Evolutionary conservation across 2,888 invertebrate species (phyloP), one percentile per base, ranked within the genome.

Genomic region (Rugalucina vietnamica): DNA sequence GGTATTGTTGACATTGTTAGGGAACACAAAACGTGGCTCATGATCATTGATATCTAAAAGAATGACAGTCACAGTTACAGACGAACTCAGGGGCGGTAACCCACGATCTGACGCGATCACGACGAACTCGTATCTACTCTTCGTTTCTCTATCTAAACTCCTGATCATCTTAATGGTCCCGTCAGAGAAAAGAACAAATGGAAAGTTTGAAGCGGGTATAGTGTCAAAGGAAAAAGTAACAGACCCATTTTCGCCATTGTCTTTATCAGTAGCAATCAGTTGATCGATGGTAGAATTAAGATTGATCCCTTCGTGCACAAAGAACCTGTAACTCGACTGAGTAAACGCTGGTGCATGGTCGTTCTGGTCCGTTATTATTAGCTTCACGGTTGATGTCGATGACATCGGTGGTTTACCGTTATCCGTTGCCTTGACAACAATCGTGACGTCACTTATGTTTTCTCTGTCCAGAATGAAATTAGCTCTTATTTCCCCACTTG

Each of bases 1-100:
- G 1, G 90, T 89, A 37, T 89, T 89, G 87, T 92, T 91, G 54
- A 82, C 85, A n/a, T 81, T 88, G 70, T 84, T 84, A 8, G 92
- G 91, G 49, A 89, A 90, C 27, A 89, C 84, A 82, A 92, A 91
- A 50, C 88, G 81, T 0, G 92, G 92, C 12, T 81, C 81, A 80
- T 92, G 90, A 81, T 92, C 92, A 76, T 92, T 92, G n/a, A 87
- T 86, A 80, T 91, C 91, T 57, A 85, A 76, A 21, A 92, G 89
- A 32, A 84, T 84, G n/a, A 92, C 88, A 10, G 87, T 79, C n/a
- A 92, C 90, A 0, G 88, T 82, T 39, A 89, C 87, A 0, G 90
- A 88, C 27, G 89, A 88, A 32, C 89, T 90, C 21, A 90, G 82
- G 21, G 90, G 75, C 0, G 90, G 87, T 21, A 80, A 50, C 0